Evolutionary conservation across 2,113 vertebrate genomes (phyloP).

Genomic region (Corythaeola cristata): DNA sequence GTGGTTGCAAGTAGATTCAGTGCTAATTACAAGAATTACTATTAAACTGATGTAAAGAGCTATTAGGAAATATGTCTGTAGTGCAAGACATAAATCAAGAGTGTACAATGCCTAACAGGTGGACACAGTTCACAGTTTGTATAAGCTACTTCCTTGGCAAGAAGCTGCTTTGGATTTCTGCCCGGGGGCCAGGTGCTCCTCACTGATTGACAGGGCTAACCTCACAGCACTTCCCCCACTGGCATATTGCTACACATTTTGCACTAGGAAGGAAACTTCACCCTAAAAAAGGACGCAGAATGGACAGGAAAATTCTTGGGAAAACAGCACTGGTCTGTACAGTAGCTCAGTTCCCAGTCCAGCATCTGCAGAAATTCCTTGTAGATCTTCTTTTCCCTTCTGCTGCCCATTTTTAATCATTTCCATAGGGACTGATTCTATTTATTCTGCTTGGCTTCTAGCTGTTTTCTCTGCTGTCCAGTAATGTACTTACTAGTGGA

Average conservation of each 20-base stretch:
- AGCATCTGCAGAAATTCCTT: not conserved
- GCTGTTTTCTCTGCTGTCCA: not conserved
- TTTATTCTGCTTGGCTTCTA: slow-evolving; percentile 8
- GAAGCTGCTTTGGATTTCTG: slow-evolving; percentile 17
- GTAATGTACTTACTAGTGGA: slow-evolving; percentile 2
- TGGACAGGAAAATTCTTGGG: not conserved
- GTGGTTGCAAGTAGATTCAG: not conserved
- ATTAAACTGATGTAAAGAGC: not conserved
- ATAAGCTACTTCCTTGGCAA: slow-evolving; percentile 55
- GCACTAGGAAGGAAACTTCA: not conserved
- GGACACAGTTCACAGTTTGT: slow-evolving; percentile 47
- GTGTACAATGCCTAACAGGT: slow-evolving; percentile 37
- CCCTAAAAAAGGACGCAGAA: not conserved
- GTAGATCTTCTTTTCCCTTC: not conserved
- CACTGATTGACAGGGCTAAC: slow-evolving; percentile 11
- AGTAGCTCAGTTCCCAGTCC: not conserved
- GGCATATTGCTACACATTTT: not conserved
- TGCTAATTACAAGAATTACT: not conserved
- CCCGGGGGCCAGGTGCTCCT: slow-evolving; percentile 50
- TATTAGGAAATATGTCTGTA: not conserved
- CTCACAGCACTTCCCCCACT: not conserved
- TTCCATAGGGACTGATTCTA: not conserved
- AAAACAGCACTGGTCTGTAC: not conserved
- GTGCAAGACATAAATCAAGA: slow-evolving; percentile 39
- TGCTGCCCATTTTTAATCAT: slow-evolving; percentile 9